Conservation (phyloP, 2,797 vertebrate genomes). For the Toxotes lorentzi region DNA sequence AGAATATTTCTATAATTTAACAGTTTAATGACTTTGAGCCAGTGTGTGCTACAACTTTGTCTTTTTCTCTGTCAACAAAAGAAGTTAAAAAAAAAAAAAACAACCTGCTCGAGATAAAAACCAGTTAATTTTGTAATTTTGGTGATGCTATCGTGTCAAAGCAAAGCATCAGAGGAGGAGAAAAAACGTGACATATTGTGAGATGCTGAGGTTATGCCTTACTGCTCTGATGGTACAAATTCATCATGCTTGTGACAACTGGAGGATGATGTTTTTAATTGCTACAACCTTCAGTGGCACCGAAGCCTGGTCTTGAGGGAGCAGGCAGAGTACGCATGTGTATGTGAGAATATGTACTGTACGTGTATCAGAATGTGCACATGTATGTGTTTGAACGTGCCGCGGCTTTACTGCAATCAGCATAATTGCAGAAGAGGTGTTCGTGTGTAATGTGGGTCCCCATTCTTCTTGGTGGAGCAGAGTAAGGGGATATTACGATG, state of each 20-base stretch:
- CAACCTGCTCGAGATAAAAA: constrained; percentile 11
- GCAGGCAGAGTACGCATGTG: constrained; percentile 43
- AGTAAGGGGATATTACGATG: constrained; percentile 42
- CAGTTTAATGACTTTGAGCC: constrained; percentile 1
- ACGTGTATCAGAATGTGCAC: constrained; percentile 39
- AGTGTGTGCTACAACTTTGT: not conserved
- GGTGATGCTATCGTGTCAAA: constrained; percentile 46
- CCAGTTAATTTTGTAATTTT: constrained; percentile 37
- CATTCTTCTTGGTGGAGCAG: constrained; percentile 26
- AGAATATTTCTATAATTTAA: constrained; percentile 8
- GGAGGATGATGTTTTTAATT: constrained; percentile 84
- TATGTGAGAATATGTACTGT: constrained; percentile 33
- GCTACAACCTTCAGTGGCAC: constrained; percentile 78
- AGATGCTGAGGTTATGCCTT: constrained; percentile 71
- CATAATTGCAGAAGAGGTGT: constrained; percentile 65
- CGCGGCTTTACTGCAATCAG: constrained; percentile 61
- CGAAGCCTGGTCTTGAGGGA: constrained; percentile 73
- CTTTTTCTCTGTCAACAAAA: constrained; percentile 30
- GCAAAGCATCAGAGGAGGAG: constrained; percentile 27
- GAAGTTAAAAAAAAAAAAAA: constrained; percentile 8
- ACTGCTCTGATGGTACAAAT: constrained; percentile 79
- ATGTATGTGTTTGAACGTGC: constrained; percentile 43
- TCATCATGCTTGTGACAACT: constrained; percentile 83
- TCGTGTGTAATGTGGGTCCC: constrained; percentile 39
- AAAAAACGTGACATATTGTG: constrained; percentile 65